Conservation (phyloP, 92 coral and sea anemone genomes). For the Diadumene lineata region DNA sequence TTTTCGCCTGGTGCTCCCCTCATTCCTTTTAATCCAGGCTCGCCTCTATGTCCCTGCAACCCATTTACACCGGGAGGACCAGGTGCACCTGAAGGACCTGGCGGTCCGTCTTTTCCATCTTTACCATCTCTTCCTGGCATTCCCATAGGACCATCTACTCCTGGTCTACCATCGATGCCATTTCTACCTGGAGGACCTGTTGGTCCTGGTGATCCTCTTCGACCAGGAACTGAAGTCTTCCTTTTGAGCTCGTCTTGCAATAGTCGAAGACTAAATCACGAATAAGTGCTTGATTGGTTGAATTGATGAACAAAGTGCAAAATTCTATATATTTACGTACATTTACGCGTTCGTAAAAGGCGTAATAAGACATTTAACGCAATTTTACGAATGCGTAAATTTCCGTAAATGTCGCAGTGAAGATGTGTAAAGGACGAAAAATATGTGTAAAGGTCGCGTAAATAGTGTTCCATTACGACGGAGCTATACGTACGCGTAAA, state of each 20-base stretch:
- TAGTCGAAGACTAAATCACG: constrained; percentile 20
- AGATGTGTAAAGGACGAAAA: too few relatives aligned
- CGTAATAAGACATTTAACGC: too few relatives aligned
- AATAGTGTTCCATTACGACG: too few relatives aligned
- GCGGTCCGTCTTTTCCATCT: constrained; percentile 66
- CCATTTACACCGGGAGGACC: constrained; percentile 82
- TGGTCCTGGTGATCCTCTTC: constrained; percentile 57
- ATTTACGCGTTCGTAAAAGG: too few relatives aligned
- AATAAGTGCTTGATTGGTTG: too few relatives aligned
- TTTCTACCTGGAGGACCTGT: constrained; percentile 61
- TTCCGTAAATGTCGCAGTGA: too few relatives aligned
- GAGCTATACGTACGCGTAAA: too few relatives aligned
- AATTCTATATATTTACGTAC: too few relatives aligned
- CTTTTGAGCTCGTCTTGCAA: constrained; percentile 50
- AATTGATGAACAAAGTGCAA: too few relatives aligned
- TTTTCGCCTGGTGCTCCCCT: constrained; percentile 43
- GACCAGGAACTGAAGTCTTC: constrained; percentile 14
- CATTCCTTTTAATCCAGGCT: constrained; percentile 53
- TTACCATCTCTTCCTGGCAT: constrained; percentile 72
- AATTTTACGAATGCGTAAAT: too few relatives aligned
- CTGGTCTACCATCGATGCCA: constrained; percentile 64
- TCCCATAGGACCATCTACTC: constrained; percentile 76
- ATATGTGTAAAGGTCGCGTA: too few relatives aligned
- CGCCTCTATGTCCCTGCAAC: constrained; percentile 54
- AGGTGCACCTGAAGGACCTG: constrained; percentile 59